Conservation (phyloP, 2,888 invertebrate genomes). For the Atrina japonica region DNA sequence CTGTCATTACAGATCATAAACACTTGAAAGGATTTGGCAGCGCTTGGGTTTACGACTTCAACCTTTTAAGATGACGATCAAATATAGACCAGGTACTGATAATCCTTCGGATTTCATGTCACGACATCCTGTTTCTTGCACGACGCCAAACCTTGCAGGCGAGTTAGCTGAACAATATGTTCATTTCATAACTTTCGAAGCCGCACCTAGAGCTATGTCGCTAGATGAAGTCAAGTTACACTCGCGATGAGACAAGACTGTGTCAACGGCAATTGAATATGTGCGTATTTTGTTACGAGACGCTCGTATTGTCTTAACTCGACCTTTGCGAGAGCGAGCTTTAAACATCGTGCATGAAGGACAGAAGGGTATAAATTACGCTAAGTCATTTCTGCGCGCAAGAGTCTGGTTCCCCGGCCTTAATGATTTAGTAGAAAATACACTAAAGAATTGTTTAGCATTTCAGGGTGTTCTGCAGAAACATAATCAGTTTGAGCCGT, state of each 20-base stretch:
- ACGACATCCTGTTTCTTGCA: conserved; percentile 44
- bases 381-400: conserved; percentile 50
- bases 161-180: conserved; percentile 60
- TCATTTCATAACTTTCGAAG: conserved; percentile 44
- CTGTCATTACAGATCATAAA: conserved; percentile 65
- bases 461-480: conserved; percentile 19
- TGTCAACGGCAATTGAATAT: conserved; percentile 41
- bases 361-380: conserved; percentile 55
- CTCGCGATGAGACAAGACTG: conserved; percentile 43
- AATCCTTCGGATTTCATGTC: conserved; percentile 63
- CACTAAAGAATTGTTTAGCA: conserved; percentile 34
- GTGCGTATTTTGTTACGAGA: conserved; percentile 36
- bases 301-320: conserved; percentile 40
- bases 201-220: conserved; percentile 55
- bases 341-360: conserved; percentile 57
- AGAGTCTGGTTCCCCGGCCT: conserved; percentile 63
- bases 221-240: conserved; percentile 47
- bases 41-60: conserved; percentile 55
- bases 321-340: conserved; percentile 35
- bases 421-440: conserved; percentile 40
- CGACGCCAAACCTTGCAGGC: conserved; percentile 18
- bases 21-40: conserved; percentile 60
- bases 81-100: conserved; percentile 52
- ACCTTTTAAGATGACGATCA: conserved; percentile 50
- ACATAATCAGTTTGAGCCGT: conserved; percentile 27